These are phyloP conservation scores for Thymelicus lineola DNA, from an alignment of 2,888 invertebrate genomes.

Conservation along the genomic window DNA sequence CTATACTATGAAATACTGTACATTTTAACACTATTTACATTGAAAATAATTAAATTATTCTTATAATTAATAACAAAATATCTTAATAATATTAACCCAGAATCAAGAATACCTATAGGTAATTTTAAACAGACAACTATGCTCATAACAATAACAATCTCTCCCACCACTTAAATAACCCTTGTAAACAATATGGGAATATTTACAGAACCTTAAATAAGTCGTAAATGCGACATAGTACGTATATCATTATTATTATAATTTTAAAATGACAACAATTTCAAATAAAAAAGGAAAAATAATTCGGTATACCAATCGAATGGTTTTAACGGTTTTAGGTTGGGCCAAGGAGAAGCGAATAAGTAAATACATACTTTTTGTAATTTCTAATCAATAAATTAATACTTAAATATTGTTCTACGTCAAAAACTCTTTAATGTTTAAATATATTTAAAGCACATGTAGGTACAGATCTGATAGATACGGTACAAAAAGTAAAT, in stretches of 20 bases:
- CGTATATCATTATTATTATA: not conserved
- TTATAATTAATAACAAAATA: not conserved
- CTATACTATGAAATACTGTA: constrained; percentile 2
- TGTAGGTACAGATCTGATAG: no score
- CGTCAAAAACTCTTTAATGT: no score
- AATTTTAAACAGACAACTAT: no score
- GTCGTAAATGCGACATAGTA: constrained; percentile 11
- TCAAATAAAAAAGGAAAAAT: not conserved
- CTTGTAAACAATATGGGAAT: not conserved
- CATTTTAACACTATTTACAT: not conserved
- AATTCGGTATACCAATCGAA: not conserved
- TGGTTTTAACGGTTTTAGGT: no score
- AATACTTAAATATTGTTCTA: no score
- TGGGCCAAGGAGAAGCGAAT: not conserved
- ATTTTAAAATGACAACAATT: not conserved
- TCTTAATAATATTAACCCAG: not conserved
- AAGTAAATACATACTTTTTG: no score
- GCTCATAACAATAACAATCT: not conserved
- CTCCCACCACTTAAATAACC: not conserved
- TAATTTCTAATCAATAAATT: no score
- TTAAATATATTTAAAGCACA: no score
- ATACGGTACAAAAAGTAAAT: no score
- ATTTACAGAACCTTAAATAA: not conserved
- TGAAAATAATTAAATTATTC: not conserved
- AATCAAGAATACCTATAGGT: no score